These are phyloP conservation scores for Isotomurus palustris DNA, from an alignment of 2,888 invertebrate genomes.

Conservation along the genomic window DNA sequence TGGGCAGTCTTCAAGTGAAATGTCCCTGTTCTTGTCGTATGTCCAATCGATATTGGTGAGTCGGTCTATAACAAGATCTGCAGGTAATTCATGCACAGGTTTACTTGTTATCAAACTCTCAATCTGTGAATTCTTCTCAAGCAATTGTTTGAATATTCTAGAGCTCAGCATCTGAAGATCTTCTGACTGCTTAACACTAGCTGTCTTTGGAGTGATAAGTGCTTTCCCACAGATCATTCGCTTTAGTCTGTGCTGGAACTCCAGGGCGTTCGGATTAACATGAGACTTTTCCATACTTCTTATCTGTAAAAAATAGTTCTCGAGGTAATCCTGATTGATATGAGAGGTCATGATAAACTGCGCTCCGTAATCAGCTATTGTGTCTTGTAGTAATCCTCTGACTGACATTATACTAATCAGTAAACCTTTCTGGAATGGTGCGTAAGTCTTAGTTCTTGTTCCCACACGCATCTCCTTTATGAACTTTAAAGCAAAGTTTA, in stretches of 20 bases:
- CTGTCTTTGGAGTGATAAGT: neutral
- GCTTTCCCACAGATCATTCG: neutral
- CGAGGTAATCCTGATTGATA: constrained; percentile 11
- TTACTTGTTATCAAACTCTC: too few relatives aligned
- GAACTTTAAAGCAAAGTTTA: neutral
- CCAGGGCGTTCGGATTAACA: neutral
- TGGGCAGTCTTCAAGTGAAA: too few relatives aligned
- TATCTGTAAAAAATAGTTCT: neutral
- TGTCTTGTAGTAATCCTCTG: neutral
- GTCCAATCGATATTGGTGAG: too few relatives aligned
- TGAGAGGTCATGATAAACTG: neutral
- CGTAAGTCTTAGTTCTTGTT: neutral
- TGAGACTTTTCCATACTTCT: neutral
- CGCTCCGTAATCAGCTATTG: neutral
- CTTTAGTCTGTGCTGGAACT: constrained; percentile 2
- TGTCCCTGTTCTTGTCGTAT: too few relatives aligned
- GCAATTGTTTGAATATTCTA: too few relatives aligned
- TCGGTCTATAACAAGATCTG: too few relatives aligned
- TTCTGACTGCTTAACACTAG: too few relatives aligned
- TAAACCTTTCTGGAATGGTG: constrained; percentile 13
- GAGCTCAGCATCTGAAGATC: too few relatives aligned
- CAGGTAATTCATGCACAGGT: too few relatives aligned
- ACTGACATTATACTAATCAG: constrained; percentile 1
- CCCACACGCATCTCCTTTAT: neutral
- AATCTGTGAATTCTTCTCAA: too few relatives aligned